A percentile compares a stretch with the other conserved stretches of the same genome.
These are phyloP conservation scores for Enhydra lutris DNA, from an alignment of 2,113 vertebrate genomes.

Conservation along the genomic window DNA sequence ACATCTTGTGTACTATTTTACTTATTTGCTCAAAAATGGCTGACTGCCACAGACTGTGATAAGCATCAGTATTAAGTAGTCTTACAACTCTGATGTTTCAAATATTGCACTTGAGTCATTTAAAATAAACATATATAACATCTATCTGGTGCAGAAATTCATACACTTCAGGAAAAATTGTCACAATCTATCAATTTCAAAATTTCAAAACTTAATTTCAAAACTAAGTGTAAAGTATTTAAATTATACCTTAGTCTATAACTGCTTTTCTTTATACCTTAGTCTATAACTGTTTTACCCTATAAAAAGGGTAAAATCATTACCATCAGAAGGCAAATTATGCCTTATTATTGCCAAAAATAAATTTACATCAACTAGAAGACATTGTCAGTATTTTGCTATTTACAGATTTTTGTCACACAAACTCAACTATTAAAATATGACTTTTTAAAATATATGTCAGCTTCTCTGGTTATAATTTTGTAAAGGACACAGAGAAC, in stretches of 20 bases:
- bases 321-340: not conserved
- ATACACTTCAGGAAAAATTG: not conserved
- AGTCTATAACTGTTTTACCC: not conserved
- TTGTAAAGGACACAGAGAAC: not conserved
- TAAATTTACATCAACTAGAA: not conserved
- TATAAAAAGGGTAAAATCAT: not conserved
- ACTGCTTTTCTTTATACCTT: not conserved
- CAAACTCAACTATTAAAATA: not conserved
- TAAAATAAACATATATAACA: not conserved
- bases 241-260: not conserved
- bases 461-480: not conserved
- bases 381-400: not conserved
- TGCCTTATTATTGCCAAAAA: not conserved
- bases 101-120: not conserved
- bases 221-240: not conserved
- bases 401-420: not conserved
- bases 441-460: not conserved
- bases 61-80: not conserved
- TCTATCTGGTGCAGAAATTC: not conserved
- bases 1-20: not conserved
- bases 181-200: not conserved
- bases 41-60: not conserved
- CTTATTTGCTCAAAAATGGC: not conserved
- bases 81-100: not conserved
- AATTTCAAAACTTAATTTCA: conserved; percentile 8